phyloP scores from a whole-genome alignment of 23 tunicate genomes.

The Halocynthia aurantium region DNA sequence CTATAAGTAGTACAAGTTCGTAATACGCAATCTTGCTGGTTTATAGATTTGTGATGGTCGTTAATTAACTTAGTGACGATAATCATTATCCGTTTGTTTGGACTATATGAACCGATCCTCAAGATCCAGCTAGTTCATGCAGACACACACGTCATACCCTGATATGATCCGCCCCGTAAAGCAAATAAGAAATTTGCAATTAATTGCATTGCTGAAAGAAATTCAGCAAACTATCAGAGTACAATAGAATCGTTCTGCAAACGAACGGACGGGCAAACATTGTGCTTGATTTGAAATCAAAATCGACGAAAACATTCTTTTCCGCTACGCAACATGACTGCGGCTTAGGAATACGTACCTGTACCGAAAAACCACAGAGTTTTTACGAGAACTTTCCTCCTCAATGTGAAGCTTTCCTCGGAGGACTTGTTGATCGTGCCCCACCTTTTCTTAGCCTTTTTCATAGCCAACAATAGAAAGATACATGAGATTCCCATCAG shows the following conservation, averaged over 20 bases:
- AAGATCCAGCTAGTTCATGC: too few relatives aligned
- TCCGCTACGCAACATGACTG: not conserved
- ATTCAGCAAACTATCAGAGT: too few relatives aligned
- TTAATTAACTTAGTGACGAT: constrained; percentile 1
- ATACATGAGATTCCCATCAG: constrained; percentile 54
- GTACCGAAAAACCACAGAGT: constrained; percentile 65
- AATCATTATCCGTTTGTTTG: not conserved
- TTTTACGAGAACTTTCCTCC: constrained; percentile 18
- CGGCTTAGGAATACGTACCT: constrained; percentile 11
- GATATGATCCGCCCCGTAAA: too few relatives aligned
- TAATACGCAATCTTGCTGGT: too few relatives aligned
- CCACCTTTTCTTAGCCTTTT: constrained; percentile 55
- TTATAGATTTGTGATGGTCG: not conserved
- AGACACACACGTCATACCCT: too few relatives aligned
- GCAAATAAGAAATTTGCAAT: too few relatives aligned
- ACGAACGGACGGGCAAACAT: not conserved
- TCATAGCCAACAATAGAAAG: constrained; percentile 39
- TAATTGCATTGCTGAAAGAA: too few relatives aligned
- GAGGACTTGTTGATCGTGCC: constrained; percentile 33
- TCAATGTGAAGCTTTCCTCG: constrained; percentile 2
- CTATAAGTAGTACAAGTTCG: not conserved
- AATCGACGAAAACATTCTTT: not conserved
- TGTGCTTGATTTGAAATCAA: not conserved
- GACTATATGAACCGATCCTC: not conserved
- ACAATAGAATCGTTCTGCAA: too few relatives aligned